Percentiles rank a stretch among this genome's conserved stretches.
Evolutionary conservation across 64 coral and sea anemone species (phyloP).

Genomic region (Exaiptasia diaphana): DNA sequence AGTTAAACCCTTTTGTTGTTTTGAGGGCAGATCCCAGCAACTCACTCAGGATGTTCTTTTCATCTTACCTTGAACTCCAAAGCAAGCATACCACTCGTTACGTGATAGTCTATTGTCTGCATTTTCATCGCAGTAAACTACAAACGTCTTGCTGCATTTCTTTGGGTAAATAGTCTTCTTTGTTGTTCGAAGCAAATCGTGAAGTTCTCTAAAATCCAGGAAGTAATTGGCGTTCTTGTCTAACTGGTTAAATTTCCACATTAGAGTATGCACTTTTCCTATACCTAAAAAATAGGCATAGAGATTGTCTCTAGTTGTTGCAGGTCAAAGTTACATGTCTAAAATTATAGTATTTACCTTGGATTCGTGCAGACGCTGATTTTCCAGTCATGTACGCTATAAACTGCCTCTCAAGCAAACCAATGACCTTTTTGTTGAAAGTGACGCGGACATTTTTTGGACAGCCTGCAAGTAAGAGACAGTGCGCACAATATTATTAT

Average conservation of each 20-base stretch:
- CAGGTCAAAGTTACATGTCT: too few relatives aligned
- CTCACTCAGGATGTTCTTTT: too few relatives aligned
- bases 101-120: conserved; percentile 56
- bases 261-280: conserved; percentile 61
- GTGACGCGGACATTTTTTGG: conserved; percentile 50
- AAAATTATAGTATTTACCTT: too few relatives aligned
- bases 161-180: conserved; percentile 76
- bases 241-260: conserved; percentile 83
- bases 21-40: too few relatives aligned
- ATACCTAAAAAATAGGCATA: conserved; percentile 30
- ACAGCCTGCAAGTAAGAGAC: conserved; percentile 50
- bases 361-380: conserved; percentile 15
- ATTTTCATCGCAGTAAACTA: conserved; percentile 66
- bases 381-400: conserved; percentile 46
- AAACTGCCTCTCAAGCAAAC: conserved; percentile 56
- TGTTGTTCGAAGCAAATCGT: conserved; percentile 59
- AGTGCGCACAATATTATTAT: too few relatives aligned
- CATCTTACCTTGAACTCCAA: conserved; percentile 74
- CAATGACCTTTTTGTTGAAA: conserved; percentile 66
- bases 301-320: conserved; percentile 9
- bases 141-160: conserved; percentile 84
- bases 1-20: too few relatives aligned
- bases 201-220: conserved; percentile 56
- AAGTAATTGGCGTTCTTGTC: conserved; percentile 73
- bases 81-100: conserved; percentile 79